These are phyloP conservation scores for Tupaia tana DNA, from an alignment of 2,113 vertebrate genomes.

Conservation along the genomic window DNA sequence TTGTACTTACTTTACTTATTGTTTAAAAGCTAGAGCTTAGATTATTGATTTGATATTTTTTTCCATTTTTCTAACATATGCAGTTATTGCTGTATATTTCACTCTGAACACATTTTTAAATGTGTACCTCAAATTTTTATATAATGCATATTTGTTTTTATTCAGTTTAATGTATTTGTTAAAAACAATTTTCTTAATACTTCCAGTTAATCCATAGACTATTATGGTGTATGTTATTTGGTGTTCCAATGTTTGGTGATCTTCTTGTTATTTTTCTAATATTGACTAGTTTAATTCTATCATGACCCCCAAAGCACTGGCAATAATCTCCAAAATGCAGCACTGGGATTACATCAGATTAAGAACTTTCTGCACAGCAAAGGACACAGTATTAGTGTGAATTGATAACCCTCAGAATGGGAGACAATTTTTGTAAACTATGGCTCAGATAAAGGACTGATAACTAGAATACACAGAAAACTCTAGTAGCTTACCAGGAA, in stretches of 20 bases:
- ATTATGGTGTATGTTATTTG: too few relatives aligned
- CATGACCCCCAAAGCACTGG: too few relatives aligned
- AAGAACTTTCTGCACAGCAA: too few relatives aligned
- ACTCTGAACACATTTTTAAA: neutral
- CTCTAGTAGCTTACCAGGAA: too few relatives aligned
- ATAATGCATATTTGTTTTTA: neutral
- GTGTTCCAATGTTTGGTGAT: too few relatives aligned
- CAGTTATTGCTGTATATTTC: neutral
- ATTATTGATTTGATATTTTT: neutral
- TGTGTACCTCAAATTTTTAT: neutral
- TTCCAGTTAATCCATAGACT: neutral
- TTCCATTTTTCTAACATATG: neutral
- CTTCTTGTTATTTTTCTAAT: neutral
- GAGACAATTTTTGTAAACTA: too few relatives aligned
- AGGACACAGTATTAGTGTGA: too few relatives aligned
- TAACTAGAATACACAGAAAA: too few relatives aligned
- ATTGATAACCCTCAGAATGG: too few relatives aligned
- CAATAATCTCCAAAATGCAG: too few relatives aligned
- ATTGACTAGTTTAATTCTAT: neutral
- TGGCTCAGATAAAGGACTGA: too few relatives aligned
- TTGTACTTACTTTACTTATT: neutral
- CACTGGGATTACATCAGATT: too few relatives aligned
- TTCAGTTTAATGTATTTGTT: neutral
- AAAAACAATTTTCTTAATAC: neutral
- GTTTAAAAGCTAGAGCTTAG: neutral